Evolutionary conservation across 2,888 invertebrate genomes (phyloP).

Genomic region (Salticus scenicus): DNA sequence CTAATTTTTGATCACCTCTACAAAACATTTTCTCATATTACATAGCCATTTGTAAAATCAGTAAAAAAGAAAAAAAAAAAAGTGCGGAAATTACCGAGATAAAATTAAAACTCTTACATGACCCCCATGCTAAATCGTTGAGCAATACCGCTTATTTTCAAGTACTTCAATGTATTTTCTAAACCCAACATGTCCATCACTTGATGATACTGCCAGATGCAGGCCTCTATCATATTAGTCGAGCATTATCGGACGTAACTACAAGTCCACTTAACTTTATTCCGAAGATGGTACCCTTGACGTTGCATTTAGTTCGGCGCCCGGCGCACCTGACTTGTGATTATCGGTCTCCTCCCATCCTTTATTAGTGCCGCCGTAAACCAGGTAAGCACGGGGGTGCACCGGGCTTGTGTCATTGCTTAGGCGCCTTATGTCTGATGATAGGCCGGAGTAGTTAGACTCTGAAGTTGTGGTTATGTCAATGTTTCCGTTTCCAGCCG

Average conservation of each 20-base stretch:
- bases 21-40: too few relatives aligned
- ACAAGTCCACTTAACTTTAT: background rate
- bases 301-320: constrained; percentile 23
- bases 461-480: constrained; percentile 24
- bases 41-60: too few relatives aligned
- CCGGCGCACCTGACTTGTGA: constrained; percentile 40
- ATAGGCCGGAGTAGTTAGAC: constrained; percentile 34
- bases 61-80: too few relatives aligned
- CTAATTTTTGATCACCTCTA: too few relatives aligned
- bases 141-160: too few relatives aligned
- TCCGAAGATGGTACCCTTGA: background rate
- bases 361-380: constrained; percentile 34
- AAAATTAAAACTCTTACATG: too few relatives aligned
- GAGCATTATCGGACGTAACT: background rate
- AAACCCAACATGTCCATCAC: too few relatives aligned
- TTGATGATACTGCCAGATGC: too few relatives aligned
- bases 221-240: background rate
- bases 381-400: constrained; percentile 32
- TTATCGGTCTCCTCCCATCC: constrained; percentile 55
- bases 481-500: constrained; percentile 14
- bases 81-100: too few relatives aligned
- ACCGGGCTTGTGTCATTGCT: constrained; percentile 54
- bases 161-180: too few relatives aligned
- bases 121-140: too few relatives aligned
- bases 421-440: constrained; percentile 45